These are phyloP conservation scores for Motacilla tschutschensis DNA, from an alignment of 2,113 vertebrate genomes.

Conservation along the genomic window DNA sequence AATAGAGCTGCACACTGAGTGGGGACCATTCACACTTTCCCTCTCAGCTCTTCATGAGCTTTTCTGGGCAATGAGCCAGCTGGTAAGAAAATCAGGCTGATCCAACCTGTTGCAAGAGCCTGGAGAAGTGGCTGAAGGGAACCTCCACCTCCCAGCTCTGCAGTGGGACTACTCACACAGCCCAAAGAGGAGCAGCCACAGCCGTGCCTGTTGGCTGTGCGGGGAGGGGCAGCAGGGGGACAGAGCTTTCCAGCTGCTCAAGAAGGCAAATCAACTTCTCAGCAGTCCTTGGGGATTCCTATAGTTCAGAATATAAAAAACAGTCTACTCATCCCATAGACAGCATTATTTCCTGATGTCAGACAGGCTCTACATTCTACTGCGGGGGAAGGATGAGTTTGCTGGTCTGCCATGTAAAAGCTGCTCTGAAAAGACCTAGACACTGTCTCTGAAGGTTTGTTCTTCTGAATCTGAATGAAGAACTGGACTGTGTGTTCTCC, in stretches of 20 bases:
- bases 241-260: not conserved
- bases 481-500: not conserved
- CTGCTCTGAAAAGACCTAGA: not conserved
- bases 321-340: not conserved
- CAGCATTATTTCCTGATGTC: not conserved
- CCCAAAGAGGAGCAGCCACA: fast-evolving
- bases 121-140: not conserved
- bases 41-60: constrained; percentile 32
- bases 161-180: not conserved
- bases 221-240: not conserved
- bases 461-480: not conserved
- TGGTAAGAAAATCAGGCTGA: not conserved
- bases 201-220: fast-evolving
- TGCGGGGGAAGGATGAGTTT: not conserved
- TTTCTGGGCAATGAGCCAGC: constrained; percentile 48
- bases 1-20: constrained; percentile 5
- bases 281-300: not conserved
- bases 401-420: not conserved
- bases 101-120: not conserved
- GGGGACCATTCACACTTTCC: constrained; percentile 28
- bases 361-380: not conserved
- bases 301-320: not conserved
- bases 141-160: not conserved
- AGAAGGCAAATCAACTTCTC: not conserved
- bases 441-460: not conserved